Evolutionary conservation across 1,140 invertebrate genomes (phyloP).

Genomic region (Cecropterus lyciades): DNA sequence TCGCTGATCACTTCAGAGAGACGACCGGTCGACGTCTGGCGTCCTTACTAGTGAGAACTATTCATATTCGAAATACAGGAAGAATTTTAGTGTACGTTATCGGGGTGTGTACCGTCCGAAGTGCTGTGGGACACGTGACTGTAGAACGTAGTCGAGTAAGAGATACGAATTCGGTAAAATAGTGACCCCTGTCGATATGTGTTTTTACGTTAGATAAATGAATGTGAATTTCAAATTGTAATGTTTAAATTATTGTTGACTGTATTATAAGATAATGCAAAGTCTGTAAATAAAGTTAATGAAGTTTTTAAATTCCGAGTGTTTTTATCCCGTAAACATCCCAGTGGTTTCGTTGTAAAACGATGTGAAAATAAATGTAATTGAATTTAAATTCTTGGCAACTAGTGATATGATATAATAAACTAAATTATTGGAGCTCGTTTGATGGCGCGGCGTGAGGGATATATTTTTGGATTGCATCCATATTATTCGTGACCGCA

Average conservation of each 20-base stretch:
- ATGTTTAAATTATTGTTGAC: constrained; percentile 79
- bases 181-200: constrained; percentile 71
- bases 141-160: constrained; percentile 47
- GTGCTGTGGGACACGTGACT: constrained; percentile 41
- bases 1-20: constrained; percentile 73
- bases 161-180: constrained; percentile 61
- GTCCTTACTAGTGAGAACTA: constrained; percentile 81
- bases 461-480: constrained; percentile 75
- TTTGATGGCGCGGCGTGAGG: constrained; percentile 54
- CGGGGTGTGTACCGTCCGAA: constrained; percentile 56
- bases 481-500: constrained; percentile 70
- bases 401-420: constrained; percentile 57
- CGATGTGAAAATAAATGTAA: constrained; percentile 31
- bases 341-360: constrained; percentile 8
- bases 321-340: constrained; percentile 37
- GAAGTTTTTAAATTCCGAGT: constrained; percentile 65
- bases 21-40: constrained; percentile 85
- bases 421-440: constrained; percentile 55
- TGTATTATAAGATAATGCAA: constrained; percentile 82
- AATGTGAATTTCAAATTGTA: constrained; percentile 79
- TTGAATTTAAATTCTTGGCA: constrained; percentile 59
- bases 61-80: constrained; percentile 50
- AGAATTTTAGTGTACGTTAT: constrained; percentile 46
- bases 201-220: constrained; percentile 79
- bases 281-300: constrained; percentile 82